These are phyloP conservation scores for Drosophila ercepeae DNA, from an alignment of 1,140 invertebrate genomes.

Conservation along the genomic window DNA sequence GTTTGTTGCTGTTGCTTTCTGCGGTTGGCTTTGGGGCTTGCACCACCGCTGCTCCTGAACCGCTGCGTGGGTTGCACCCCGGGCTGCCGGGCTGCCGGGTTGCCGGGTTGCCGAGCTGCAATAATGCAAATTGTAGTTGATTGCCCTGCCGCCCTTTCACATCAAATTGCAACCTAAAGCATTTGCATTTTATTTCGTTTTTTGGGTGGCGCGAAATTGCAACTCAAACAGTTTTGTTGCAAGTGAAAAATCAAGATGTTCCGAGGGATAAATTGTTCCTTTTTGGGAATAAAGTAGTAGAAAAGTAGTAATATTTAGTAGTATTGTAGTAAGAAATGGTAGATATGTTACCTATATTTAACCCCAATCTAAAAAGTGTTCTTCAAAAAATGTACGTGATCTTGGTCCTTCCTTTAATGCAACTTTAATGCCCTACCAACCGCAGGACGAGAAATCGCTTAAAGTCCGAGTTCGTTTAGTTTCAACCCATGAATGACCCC, in stretches of 20 bases:
- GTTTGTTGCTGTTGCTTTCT: constrained; percentile 41
- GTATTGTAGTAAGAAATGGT: too few species aligned
- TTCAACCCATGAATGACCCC: constrained; percentile 21
- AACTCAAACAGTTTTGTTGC: background rate
- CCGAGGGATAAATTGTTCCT: background rate
- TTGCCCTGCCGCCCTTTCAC: constrained; percentile 39
- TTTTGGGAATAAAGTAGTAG: too few species aligned
- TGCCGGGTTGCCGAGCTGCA: constrained; percentile 50
- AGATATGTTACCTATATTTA: too few species aligned
- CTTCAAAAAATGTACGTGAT: constrained; percentile 4
- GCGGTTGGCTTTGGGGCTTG: constrained; percentile 53
- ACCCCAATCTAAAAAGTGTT: background rate
- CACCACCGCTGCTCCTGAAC: constrained; percentile 30
- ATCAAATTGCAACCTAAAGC: constrained; percentile 67
- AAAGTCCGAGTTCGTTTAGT: constrained; percentile 17
- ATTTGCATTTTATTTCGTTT: constrained; percentile 53
- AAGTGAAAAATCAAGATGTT: constrained; percentile 1
- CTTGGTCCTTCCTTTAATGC: constrained; percentile 26
- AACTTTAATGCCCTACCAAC: constrained; percentile 39
- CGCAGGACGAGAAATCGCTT: constrained; percentile 21
- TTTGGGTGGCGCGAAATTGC: constrained; percentile 1
- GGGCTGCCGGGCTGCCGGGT: constrained; percentile 44
- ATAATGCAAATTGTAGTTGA: constrained; percentile 78
- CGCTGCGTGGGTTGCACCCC: constrained; percentile 22
- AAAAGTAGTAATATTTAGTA: too few species aligned